phyloP scores from a whole-genome alignment of 1,140 invertebrate genomes.

The Papilio machaon region DNA sequence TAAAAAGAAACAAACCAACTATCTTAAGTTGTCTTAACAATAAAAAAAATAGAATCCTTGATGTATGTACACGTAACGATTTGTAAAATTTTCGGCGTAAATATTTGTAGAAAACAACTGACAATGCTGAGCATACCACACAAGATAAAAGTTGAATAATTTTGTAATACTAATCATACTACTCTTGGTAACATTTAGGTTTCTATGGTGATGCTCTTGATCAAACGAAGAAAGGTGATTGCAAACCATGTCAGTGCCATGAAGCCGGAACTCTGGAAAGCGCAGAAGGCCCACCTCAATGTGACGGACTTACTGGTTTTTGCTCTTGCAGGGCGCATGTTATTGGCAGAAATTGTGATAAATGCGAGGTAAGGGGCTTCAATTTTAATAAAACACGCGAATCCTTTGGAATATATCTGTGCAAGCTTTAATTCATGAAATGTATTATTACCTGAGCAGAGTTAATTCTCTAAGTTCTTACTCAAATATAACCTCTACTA shows the following conservation, averaged over 20 bases:
- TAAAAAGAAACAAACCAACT: too few species aligned
- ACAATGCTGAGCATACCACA: too few species aligned
- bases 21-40: not conserved
- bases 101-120: too few species aligned
- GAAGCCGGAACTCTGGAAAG: slow-evolving; percentile 89
- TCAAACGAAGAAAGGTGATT: slow-evolving; percentile 93
- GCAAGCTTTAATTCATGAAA: not conserved
- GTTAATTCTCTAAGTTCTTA: not conserved
- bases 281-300: slow-evolving; percentile 87
- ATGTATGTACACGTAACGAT: not conserved
- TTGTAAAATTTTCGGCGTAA: too few species aligned
- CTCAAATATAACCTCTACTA: too few species aligned
- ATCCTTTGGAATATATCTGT: not conserved
- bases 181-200: slow-evolving; percentile 77
- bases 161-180: not conserved
- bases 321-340: slow-evolving; percentile 95
- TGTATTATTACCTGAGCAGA: not conserved
- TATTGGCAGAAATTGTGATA: slow-evolving; percentile 93
- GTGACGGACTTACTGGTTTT: slow-evolving; percentile 88
- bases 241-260: slow-evolving; percentile 93
- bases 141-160: too few species aligned
- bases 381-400: too few species aligned
- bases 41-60: not conserved
- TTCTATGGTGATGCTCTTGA: slow-evolving; percentile 95
- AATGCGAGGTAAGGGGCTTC: slow-evolving; percentile 84